phyloP scores from a whole-genome alignment of 2,113 vertebrate species.

The Pelecanoides urinatrix region DNA sequence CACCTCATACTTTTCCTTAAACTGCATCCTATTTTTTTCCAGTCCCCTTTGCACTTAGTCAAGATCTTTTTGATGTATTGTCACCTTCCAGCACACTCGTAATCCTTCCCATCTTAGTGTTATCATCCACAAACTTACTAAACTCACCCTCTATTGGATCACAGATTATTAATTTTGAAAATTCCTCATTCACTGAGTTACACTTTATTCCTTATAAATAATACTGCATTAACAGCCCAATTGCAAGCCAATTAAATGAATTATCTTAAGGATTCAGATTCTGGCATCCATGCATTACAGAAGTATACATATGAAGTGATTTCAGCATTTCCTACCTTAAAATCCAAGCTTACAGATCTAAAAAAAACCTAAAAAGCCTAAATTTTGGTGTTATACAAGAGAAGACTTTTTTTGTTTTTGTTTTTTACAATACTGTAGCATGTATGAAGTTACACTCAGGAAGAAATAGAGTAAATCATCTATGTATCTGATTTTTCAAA shows the following conservation, averaged over 20 bases:
- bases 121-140: neutral
- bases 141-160: fast-evolving
- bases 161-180: neutral
- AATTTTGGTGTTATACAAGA: neutral
- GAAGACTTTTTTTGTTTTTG: too few relatives aligned
- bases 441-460: neutral
- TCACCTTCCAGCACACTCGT: neutral
- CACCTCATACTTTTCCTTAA: neutral
- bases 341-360: neutral
- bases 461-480: neutral
- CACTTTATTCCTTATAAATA: neutral
- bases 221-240: neutral
- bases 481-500: neutral
- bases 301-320: neutral
- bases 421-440: neutral
- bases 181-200: neutral
- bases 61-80: fast-evolving
- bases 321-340: neutral
- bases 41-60: neutral
- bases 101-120: neutral
- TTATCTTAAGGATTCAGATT: neutral
- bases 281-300: neutral
- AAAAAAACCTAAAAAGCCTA: fast-evolving
- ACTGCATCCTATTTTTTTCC: neutral
- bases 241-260: neutral